phyloP scores from a whole-genome alignment of 2,113 vertebrate species.

The Brachirus orientalis region DNA sequence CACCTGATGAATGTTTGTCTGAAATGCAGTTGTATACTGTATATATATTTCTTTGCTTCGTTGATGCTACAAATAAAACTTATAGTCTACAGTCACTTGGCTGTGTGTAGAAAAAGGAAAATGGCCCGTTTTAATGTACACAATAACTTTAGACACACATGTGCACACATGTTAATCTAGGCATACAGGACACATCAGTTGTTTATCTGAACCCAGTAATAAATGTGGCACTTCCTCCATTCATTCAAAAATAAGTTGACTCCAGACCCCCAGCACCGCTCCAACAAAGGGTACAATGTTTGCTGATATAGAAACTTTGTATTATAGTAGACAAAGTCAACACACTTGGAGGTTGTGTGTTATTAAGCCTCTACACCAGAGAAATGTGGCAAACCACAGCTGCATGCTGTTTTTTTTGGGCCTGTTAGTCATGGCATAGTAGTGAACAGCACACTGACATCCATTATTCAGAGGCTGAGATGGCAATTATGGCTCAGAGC shows the following conservation, averaged over 20 bases:
- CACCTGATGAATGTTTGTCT: too few relatives aligned
- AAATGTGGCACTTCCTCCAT: not conserved
- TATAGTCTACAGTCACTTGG: too few relatives aligned
- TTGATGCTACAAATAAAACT: too few relatives aligned
- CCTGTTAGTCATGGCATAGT: conserved; percentile 61
- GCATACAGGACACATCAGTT: too few relatives aligned
- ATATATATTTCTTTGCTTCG: too few relatives aligned
- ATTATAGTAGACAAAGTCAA: not conserved
- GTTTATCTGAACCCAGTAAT: too few relatives aligned
- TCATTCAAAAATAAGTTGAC: not conserved
- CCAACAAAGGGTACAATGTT: not conserved
- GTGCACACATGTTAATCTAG: too few relatives aligned
- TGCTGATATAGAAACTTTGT: not conserved
- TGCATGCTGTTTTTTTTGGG: conserved; percentile 59
- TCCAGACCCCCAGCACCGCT: not conserved
- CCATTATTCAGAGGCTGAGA: conserved; percentile 80
- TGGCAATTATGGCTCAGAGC: conserved; percentile 80
- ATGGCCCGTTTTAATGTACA: too few relatives aligned
- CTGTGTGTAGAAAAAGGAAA: too few relatives aligned
- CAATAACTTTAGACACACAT: too few relatives aligned
- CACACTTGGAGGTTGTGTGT: not conserved
- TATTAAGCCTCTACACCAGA: conserved; percentile 22
- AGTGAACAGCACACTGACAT: conserved; percentile 71
- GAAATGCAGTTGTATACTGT: too few relatives aligned
- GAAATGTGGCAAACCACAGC: conserved; percentile 40